Evolutionary conservation across 2,113 vertebrate genomes (phyloP).

Genomic region (Tylochromis polylepis): DNA sequence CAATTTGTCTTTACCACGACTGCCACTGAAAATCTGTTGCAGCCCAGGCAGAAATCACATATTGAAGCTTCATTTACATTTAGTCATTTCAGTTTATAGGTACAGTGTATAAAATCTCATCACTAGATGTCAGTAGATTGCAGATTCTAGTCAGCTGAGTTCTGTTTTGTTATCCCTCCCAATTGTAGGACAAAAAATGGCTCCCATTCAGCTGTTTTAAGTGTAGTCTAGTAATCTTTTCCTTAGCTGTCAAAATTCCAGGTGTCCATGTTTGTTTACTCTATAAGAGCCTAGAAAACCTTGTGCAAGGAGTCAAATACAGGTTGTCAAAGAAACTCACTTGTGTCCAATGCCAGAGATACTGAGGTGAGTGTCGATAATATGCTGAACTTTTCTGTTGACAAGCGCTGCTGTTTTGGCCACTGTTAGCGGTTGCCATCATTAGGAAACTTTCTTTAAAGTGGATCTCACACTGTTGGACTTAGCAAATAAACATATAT

Average conservation of each 20-base stretch:
- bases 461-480: no score
- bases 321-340: background rate
- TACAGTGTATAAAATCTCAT: background rate
- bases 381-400: background rate
- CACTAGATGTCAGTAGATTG: background rate
- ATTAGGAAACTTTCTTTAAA: background rate
- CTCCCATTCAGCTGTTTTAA: no score
- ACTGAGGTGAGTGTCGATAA: background rate
- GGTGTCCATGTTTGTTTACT: background rate
- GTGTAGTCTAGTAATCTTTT: background rate
- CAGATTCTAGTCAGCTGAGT: background rate
- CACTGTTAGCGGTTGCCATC: background rate
- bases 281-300: background rate
- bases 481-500: no score
- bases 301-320: background rate
- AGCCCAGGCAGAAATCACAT: background rate
- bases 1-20: background rate
- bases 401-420: background rate
- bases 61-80: background rate
- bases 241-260: background rate
- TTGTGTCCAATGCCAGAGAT: background rate
- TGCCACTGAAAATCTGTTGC: background rate
- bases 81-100: background rate
- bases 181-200: no score
- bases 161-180: background rate